These are phyloP conservation scores for Microcebus lehilahytsara DNA, from an alignment of 2,113 vertebrate species.

Conservation along the genomic window DNA sequence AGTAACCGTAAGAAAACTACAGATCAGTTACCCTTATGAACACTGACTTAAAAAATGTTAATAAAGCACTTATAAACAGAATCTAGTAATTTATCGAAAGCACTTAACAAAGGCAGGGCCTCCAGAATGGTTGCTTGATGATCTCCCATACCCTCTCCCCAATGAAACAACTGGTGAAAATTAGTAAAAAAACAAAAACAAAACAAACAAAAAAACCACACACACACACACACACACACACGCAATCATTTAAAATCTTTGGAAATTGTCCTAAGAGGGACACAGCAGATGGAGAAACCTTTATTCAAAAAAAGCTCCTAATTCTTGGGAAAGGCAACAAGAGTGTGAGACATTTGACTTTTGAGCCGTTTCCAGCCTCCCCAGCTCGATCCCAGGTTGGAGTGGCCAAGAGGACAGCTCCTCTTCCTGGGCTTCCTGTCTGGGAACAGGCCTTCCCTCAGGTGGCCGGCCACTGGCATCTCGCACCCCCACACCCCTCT, in stretches of 20 bases:
- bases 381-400: background rate
- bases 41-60: background rate
- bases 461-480: background rate
- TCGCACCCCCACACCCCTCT: background rate
- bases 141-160: background rate
- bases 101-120: background rate
- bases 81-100: background rate
- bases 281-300: background rate
- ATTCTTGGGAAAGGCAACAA: background rate
- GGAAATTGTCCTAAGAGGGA: background rate
- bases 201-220: too few relatives aligned
- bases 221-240: too few relatives aligned
- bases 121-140: background rate
- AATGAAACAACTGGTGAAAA: background rate
- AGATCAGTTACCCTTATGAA: background rate
- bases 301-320: background rate
- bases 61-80: background rate
- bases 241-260: background rate
- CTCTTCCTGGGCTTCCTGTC: background rate
- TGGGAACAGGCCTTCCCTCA: background rate
- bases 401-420: background rate
- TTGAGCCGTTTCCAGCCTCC: background rate
- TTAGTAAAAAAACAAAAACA: background rate
- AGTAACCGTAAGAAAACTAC: background rate
- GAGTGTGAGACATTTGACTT: background rate